A percentile compares a stretch with the other conserved stretches of the same genome.
Conservation (phyloP, 2,888 invertebrate genomes). For the Hartigia nigra region DNA sequence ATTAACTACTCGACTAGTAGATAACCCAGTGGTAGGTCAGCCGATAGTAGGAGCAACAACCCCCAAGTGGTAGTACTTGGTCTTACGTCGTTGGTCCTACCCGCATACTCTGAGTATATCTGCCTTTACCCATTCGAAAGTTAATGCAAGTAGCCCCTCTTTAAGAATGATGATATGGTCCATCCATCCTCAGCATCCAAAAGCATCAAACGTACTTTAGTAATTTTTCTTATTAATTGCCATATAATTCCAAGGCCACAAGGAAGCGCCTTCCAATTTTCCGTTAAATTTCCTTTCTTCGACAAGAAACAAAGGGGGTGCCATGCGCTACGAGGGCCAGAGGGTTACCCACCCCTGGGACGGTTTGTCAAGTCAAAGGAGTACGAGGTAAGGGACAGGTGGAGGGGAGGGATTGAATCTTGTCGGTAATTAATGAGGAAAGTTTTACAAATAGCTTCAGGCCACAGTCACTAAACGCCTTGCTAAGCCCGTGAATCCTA, state of each 20-base stretch:
- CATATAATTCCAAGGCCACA: slow-evolving; percentile 38
- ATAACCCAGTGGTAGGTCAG: background rate
- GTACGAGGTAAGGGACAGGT: slow-evolving; percentile 23
- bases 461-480: slow-evolving; percentile 48
- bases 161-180: background rate
- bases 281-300: slow-evolving; percentile 51
- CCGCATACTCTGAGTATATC: slow-evolving; percentile 30
- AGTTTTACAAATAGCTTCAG: slow-evolving; percentile 58
- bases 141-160: background rate
- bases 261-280: slow-evolving; percentile 48
- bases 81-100: slow-evolving; percentile 37
- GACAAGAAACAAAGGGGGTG: slow-evolving; percentile 45
- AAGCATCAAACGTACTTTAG: background rate
- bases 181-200: background rate
- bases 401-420: slow-evolving; percentile 52
- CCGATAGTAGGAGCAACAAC: background rate
- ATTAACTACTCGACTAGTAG: background rate
- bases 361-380: slow-evolving; percentile 28
- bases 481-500: slow-evolving; percentile 34
- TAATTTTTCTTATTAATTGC: slow-evolving; percentile 45
- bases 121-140: background rate
- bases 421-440: slow-evolving; percentile 61
- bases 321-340: slow-evolving; percentile 1
- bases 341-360: background rate
- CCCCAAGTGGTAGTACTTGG: slow-evolving; percentile 28